These are phyloP conservation scores for Crocallis elinguaria DNA, from an alignment of 2,888 invertebrate species.

Conservation along the genomic window DNA sequence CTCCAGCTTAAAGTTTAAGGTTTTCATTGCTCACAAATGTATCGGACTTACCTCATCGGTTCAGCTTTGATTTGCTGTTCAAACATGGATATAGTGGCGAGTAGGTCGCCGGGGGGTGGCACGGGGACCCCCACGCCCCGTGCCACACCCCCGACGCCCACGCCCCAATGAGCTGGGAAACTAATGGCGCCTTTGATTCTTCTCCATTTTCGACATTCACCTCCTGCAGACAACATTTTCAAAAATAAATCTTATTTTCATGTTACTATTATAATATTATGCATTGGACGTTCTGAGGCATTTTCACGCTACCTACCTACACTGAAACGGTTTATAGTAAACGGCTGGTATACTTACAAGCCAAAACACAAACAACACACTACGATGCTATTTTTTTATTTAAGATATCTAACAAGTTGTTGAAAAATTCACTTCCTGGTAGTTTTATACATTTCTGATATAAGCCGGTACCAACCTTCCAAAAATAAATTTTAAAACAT, in stretches of 20 bases:
- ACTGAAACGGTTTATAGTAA: no score
- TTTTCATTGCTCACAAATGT: not conserved
- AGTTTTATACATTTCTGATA: no score
- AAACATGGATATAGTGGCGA: slow-evolving; percentile 88
- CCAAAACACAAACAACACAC: no score
- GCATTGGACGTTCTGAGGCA: no score
- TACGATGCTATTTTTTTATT: no score
- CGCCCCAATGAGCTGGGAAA: slow-evolving; percentile 86
- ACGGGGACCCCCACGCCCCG: slow-evolving; percentile 86
- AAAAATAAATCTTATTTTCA: not conserved
- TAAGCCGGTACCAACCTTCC: no score
- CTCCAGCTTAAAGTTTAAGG: not conserved
- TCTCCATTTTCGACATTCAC: slow-evolving; percentile 84
- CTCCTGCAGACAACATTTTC: slow-evolving; percentile 56
- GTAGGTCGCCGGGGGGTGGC: slow-evolving; percentile 86
- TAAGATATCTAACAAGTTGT: no score
- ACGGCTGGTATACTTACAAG: no score
- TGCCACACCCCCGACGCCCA: slow-evolving; percentile 86
- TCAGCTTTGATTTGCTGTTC: slow-evolving; percentile 89
- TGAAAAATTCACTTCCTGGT: no score
- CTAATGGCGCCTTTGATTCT: slow-evolving; percentile 83
- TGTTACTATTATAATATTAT: not conserved
- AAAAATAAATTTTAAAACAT: no score
- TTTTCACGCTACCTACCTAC: no score
- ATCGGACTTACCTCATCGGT: slow-evolving; percentile 84